phyloP scores from a whole-genome alignment of 1,140 invertebrate genomes.

The Laupala kohalensis region DNA sequence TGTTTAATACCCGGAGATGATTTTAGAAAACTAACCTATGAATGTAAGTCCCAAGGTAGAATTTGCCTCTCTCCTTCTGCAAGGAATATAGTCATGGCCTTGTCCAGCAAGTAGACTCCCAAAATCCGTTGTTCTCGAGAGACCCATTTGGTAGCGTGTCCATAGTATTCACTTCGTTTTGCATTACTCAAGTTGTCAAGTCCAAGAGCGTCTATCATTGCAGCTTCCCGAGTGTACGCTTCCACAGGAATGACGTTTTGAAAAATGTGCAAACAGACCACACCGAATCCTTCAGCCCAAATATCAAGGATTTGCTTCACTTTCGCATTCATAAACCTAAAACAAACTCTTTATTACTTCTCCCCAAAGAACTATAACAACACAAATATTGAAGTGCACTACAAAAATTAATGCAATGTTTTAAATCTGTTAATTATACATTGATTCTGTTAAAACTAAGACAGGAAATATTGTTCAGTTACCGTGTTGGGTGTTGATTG shows the following conservation, averaged over 20 bases:
- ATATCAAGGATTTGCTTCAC: conserved; percentile 71
- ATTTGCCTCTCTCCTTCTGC: conserved; percentile 75
- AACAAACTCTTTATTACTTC: no score
- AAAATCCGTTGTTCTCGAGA: conserved; percentile 51
- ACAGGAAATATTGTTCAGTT: no score
- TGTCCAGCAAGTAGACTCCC: conserved; percentile 70
- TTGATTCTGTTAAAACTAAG: no score
- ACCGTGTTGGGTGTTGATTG: conserved; percentile 20
- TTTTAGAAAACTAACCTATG: no score
- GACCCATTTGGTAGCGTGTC: conserved; percentile 57
- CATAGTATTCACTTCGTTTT: conserved; percentile 74
- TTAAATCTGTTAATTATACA: no score
- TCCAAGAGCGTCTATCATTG: conserved; percentile 82
- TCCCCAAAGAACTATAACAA: no score
- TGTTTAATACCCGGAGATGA: no score
- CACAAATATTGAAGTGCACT: no score
- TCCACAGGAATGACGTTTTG: conserved; percentile 83
- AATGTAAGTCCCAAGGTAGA: no score
- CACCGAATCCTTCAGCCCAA: conserved; percentile 69
- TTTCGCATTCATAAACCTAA: conserved; percentile 36
- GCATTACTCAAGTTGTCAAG: conserved; percentile 65
- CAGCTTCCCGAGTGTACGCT: conserved; percentile 83
- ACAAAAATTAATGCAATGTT: no score
- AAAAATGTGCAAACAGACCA: conserved; percentile 82
- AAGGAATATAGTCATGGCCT: conserved; percentile 72